Conservation (phyloP, 2,888 invertebrate species). For the Drosophila multiciliata region DNA sequence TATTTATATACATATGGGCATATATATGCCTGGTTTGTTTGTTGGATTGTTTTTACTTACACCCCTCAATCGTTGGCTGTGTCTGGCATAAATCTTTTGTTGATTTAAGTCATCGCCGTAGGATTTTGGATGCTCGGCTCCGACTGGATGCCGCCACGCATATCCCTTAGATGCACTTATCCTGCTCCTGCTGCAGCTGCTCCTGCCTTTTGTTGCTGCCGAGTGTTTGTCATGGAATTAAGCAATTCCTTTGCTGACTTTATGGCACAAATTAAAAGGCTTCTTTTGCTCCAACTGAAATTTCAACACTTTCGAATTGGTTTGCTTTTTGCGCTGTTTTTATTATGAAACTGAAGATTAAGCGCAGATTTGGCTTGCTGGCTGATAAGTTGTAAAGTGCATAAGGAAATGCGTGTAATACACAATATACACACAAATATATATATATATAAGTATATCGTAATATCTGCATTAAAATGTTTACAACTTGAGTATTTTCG, state of each 20-base stretch:
- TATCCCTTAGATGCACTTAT: conserved; percentile 36
- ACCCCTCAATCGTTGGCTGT: conserved; percentile 1
- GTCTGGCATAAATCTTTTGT: conserved; percentile 75
- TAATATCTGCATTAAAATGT: conserved; percentile 3
- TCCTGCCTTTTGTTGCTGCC: not conserved
- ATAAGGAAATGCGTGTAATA: conserved; percentile 21
- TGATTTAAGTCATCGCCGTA: conserved; percentile 74
- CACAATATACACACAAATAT: not conserved
- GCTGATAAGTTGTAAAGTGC: conserved; percentile 47
- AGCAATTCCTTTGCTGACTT: conserved; percentile 69
- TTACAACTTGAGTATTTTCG: conserved; percentile 20
- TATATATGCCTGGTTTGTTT: conserved; percentile 47
- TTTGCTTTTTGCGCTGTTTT: not conserved
- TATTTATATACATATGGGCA: conserved; percentile 35
- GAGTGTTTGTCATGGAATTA: conserved; percentile 73
- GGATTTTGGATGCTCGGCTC: conserved; percentile 5
- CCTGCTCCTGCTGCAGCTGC: not conserved
- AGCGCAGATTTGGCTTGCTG: conserved; percentile 58
- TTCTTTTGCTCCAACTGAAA: conserved; percentile 33
- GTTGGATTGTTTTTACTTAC: conserved; percentile 22
- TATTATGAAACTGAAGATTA: conserved; percentile 56
- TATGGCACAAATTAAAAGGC: conserved; percentile 75
- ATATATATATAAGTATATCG: not conserved
- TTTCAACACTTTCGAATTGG: not conserved
- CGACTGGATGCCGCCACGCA: conserved; percentile 2